Evolutionary conservation across 2,797 vertebrate genomes (phyloP), one percentile per base, ranked within the genome.

Genomic region (Crenuchus spilurus): DNA sequence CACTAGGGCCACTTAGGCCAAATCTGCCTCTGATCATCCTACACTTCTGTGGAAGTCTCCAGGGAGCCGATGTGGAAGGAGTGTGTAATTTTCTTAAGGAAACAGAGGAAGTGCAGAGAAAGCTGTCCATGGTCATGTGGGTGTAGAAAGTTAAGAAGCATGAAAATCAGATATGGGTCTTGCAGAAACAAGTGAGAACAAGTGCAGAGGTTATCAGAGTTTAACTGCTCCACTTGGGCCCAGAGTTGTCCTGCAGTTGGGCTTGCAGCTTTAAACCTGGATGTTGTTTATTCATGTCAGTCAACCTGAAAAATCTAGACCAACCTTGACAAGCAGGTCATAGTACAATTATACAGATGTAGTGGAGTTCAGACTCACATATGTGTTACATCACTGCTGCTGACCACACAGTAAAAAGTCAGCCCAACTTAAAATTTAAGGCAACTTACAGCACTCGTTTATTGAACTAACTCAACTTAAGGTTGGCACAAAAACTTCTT

Each of bases 351-450:
- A 14, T n/a, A 10, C 16, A 51, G 57, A 60, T 33, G 37, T 68
- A 65, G 68, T 58, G 41, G 63, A 66, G 58, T 68, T 51, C 39
- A n/a, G 39, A 52, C 39, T 52, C 41, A 58, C 67, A 65, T 72
- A 55, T 54, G 54, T 37, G n/a, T 41, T 26, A 42, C 58, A 42
- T 62, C 58, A 41, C 14, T 26, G 20, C 11, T 26, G 16, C 24
- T 51, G 10, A 20, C 11, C n/a, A n/a, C n/a, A n/a, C n/a, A n/a
- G n/a, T n/a, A n/a, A n/a, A n/a, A n/a, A n/a, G n/a, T n/a, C n/a
- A n/a, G n/a, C n/a, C n/a, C n/a, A n/a, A n/a, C n/a, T n/a, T n/a
- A n/a, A n/a, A n/a, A n/a, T n/a, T n/a, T n/a, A n/a, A n/a, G n/a
- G n/a, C n/a, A n/a, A n/a, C n/a, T n/a, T n/a, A n/a, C n/a, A n/a